Conservation (phyloP, 2,113 vertebrate genomes). For the Ancistrus triradiatus region DNA sequence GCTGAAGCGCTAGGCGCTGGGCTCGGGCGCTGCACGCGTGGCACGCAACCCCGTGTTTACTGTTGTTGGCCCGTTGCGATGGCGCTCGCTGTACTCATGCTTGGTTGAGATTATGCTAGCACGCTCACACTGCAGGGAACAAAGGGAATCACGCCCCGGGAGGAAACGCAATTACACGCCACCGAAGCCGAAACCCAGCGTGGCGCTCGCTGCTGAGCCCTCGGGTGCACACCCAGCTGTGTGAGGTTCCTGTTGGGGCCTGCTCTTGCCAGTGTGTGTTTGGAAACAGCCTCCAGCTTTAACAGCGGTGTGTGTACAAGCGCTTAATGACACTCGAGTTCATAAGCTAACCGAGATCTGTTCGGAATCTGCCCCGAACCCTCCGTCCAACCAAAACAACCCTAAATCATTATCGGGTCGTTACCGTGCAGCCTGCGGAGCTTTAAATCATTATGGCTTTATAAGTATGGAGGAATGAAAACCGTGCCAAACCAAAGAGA, state of each 20-base stretch:
- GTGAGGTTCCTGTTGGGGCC: constrained; percentile 11
- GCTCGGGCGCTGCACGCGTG: neutral
- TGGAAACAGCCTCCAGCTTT: constrained; percentile 5
- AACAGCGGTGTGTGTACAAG: neutral
- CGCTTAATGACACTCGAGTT: neutral
- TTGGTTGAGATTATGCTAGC: constrained; percentile 13
- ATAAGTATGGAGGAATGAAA: no score
- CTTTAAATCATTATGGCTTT: no score
- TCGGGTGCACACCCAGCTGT: constrained; percentile 4
- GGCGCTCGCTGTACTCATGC: neutral
- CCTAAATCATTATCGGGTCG: neutral
- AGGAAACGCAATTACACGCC: constrained; percentile 13
- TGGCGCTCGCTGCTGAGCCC: neutral
- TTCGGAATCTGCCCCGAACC: no score
- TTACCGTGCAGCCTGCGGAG: neutral
- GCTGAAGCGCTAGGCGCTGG: neutral
- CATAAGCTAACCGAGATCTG: neutral
- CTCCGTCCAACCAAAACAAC: neutral
- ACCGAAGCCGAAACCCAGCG: constrained; percentile 1
- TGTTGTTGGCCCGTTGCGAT: constrained; percentile 31
- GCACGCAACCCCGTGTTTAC: constrained; percentile 20
- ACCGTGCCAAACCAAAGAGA: no score
- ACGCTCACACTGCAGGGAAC: constrained; percentile 8
- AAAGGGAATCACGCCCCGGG: constrained; percentile 15
- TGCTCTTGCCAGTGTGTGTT: neutral